phyloP scores from a whole-genome alignment of 2,113 vertebrate species.

The Mixornis gularis region DNA sequence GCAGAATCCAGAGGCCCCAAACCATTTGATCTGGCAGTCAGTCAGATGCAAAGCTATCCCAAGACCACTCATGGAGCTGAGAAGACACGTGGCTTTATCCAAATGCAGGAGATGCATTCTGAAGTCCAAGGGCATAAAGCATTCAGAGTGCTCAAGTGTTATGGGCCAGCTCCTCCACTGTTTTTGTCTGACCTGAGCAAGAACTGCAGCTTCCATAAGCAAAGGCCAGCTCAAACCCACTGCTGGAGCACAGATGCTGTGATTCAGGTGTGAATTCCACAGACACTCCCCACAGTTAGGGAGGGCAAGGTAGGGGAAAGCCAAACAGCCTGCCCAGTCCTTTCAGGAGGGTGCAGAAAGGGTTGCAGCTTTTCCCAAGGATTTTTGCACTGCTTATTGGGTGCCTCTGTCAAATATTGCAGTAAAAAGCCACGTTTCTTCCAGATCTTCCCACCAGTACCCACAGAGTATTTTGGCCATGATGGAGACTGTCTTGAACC shows the following conservation, averaged over 20 bases:
- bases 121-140: rapidly evolving
- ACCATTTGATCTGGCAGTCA: neutral
- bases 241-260: neutral
- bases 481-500: neutral
- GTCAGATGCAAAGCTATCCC: neutral
- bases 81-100: neutral
- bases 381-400: neutral
- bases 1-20: neutral
- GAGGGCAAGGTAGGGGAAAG: neutral
- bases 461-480: neutral
- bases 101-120: neutral
- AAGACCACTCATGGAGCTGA: neutral
- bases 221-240: neutral
- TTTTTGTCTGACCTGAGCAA: neutral
- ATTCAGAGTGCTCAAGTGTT: neutral
- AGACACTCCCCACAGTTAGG: neutral
- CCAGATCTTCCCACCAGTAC: neutral
- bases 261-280: neutral
- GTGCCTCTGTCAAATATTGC: neutral
- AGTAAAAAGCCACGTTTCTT: neutral
- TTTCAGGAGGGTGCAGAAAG: neutral
- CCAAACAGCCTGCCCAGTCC: neutral
- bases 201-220: neutral
- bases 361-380: neutral
- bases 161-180: neutral